A percentile compares a stretch with the other conserved stretches of the same genome.
Evolutionary conservation across 1,140 invertebrate genomes (phyloP).

Genomic region (Rhyacophila brunnea): DNA sequence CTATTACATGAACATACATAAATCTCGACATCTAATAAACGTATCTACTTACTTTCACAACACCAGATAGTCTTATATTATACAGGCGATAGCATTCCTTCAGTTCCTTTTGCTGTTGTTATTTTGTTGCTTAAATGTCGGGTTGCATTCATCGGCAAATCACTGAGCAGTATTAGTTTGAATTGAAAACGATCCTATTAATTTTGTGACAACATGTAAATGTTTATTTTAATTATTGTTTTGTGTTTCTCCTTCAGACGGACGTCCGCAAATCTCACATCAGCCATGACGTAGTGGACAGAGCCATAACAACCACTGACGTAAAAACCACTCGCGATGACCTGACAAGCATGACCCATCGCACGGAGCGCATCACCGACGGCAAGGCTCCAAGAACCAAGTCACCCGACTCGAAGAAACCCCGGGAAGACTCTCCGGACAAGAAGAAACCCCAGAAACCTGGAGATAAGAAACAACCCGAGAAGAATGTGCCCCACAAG

Average conservation of each 20-base stretch:
- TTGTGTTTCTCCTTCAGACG: conserved; percentile 39
- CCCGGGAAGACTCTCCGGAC: conserved; percentile 22
- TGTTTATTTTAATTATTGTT: too few relatives aligned
- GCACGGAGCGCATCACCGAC: conserved; percentile 45
- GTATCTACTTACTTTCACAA: too few relatives aligned
- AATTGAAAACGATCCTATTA: too few relatives aligned
- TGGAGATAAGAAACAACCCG: conserved; percentile 28
- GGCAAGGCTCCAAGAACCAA: conserved; percentile 37
- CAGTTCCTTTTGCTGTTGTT: too few relatives aligned
- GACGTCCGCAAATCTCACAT: conserved; percentile 52
- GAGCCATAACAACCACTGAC: conserved; percentile 44
- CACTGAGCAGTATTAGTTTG: too few relatives aligned
- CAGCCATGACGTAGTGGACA: conserved; percentile 47
- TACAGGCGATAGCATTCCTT: too few relatives aligned
- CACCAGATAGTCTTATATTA: too few relatives aligned
- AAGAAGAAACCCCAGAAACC: conserved; percentile 29
- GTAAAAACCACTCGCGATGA: conserved; percentile 50
- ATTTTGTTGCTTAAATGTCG: too few relatives aligned
- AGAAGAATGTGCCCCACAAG: conserved; percentile 47
- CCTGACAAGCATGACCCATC: conserved; percentile 46
- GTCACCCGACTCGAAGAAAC: conserved; percentile 36
- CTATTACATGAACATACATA: too few relatives aligned
- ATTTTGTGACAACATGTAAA: too few relatives aligned
- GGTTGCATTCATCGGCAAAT: too few relatives aligned
- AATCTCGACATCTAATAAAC: too few relatives aligned